Percentiles rank a stretch among this genome's conserved stretches.
Evolutionary conservation across 1,140 invertebrate species (phyloP).

Genomic region (Drosophila quadrilineata): DNA sequence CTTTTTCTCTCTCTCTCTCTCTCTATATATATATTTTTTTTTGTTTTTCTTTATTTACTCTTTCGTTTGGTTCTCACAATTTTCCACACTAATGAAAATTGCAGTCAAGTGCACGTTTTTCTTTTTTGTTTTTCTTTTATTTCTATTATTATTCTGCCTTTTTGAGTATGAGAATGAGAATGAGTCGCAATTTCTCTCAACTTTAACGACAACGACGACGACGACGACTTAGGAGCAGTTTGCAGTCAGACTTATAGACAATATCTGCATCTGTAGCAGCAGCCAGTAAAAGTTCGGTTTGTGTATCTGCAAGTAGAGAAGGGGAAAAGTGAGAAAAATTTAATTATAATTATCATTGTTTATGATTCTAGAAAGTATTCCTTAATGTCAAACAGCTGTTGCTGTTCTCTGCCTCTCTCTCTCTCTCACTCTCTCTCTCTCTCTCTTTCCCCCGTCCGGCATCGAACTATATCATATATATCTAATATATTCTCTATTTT

Average conservation of each 20-base stretch:
- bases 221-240: constrained; percentile 7
- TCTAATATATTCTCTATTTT: not conserved
- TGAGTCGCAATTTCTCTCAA: constrained; percentile 45
- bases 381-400: constrained; percentile 35
- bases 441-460: not conserved
- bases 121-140: constrained; percentile 34
- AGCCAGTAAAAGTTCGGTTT: constrained; percentile 33
- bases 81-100: constrained; percentile 70
- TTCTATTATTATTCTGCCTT: constrained; percentile 38
- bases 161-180: constrained; percentile 23
- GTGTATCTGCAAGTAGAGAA: constrained; percentile 48
- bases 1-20: not conserved
- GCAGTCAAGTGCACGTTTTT: constrained; percentile 59
- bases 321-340: constrained; percentile 11
- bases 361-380: constrained; percentile 34
- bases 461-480: not conserved
- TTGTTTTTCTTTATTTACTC: constrained; percentile 12
- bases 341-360: constrained; percentile 28
- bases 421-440: not conserved
- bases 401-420: no score
- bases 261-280: not conserved
- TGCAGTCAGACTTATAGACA: no score
- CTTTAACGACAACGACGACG: constrained; percentile 13
- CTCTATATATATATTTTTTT: no score
- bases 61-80: constrained; percentile 41